These are phyloP conservation scores for Drosophila crucigera DNA, from an alignment of 2,888 invertebrate genomes.

Conservation along the genomic window DNA sequence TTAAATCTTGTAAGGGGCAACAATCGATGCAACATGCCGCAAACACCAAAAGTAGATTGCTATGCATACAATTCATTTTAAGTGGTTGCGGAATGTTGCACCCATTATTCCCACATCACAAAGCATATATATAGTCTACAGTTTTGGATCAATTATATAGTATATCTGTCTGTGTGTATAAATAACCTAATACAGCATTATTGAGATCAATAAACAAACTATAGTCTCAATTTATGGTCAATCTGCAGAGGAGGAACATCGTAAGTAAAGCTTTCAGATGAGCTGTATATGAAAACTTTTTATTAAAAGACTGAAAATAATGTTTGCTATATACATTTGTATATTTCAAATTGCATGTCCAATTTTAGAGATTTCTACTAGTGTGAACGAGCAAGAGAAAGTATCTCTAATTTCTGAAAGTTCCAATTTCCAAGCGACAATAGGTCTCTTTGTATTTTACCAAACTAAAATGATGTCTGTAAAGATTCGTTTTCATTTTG, in stretches of 20 bases:
- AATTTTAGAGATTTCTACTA: neutral
- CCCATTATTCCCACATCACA: neutral
- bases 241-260: neutral
- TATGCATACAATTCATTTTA: neutral
- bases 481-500: conserved; percentile 1
- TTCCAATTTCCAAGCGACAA: neutral
- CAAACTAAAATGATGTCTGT: neutral
- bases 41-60: neutral
- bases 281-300: neutral
- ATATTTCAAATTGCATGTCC: neutral
- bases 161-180: conserved; percentile 10
- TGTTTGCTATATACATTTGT: neutral
- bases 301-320: no score
- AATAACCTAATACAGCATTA: conserved; percentile 24
- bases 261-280: neutral
- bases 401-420: neutral
- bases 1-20: neutral
- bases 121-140: conserved; percentile 16
- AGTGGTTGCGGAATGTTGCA: neutral
- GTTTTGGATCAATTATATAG: conserved; percentile 35
- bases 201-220: conserved; percentile 33
- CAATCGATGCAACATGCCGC: conserved; percentile 10
- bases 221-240: neutral
- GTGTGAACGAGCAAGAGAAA: neutral
- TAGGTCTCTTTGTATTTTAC: neutral